phyloP scores from a whole-genome alignment of 2,113 vertebrate species.

The Actinemys pallida region DNA sequence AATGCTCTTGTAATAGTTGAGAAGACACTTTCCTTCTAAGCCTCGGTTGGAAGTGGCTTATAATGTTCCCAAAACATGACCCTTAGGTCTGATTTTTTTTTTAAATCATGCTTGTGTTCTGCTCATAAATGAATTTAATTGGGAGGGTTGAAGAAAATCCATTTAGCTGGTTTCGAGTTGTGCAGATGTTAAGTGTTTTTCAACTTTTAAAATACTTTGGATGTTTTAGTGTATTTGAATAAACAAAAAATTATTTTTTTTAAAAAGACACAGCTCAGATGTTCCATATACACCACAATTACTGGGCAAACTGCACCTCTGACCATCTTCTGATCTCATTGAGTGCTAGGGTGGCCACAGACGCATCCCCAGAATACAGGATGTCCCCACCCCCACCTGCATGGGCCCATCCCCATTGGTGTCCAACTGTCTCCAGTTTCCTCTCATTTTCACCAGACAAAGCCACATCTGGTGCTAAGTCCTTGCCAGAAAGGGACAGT shows the following conservation, averaged over 20 bases:
- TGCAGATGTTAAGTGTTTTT: slow-evolving; percentile 3
- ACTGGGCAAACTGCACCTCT: background rate
- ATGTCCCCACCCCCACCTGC: background rate
- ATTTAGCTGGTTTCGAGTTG: slow-evolving; percentile 35
- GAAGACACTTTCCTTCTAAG: slow-evolving; percentile 61
- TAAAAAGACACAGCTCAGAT: background rate
- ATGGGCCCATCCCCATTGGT: background rate
- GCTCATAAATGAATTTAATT: slow-evolving; percentile 59
- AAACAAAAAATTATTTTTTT: background rate
- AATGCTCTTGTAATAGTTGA: slow-evolving; percentile 57
- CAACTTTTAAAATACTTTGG: background rate
- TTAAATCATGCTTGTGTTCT: slow-evolving; percentile 52
- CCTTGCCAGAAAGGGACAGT: background rate
- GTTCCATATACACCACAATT: background rate
- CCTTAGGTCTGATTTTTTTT: slow-evolving; percentile 61
- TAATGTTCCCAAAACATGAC: slow-evolving; percentile 62
- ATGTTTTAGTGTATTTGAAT: background rate
- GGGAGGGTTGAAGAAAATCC: slow-evolving; percentile 49
- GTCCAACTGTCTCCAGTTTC: background rate
- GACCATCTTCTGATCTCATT: background rate
- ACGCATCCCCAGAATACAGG: background rate
- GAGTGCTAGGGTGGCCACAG: background rate
- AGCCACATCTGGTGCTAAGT: background rate
- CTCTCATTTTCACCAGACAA: background rate
- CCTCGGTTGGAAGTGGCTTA: slow-evolving; percentile 64